These are phyloP conservation scores for Aphodius granarius DNA, from an alignment of 2,888 invertebrate genomes.

Conservation along the genomic window DNA sequence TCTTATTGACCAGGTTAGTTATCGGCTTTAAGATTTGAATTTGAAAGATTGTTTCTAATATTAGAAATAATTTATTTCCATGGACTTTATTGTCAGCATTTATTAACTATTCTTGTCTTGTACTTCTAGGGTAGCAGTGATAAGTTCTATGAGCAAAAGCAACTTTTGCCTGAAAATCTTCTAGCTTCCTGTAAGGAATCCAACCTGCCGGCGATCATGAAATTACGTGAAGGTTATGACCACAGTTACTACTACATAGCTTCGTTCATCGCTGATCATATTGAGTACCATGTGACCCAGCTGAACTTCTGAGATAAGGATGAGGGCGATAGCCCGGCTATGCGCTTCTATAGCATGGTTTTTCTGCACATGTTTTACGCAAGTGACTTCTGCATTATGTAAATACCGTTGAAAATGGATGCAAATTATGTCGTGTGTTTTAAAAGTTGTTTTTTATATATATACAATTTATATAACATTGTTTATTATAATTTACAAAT, in stretches of 20 bases:
- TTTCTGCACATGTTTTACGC: constrained; percentile 2
- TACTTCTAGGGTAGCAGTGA: constrained; percentile 76
- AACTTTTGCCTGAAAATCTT: constrained; percentile 84
- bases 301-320: constrained; percentile 55
- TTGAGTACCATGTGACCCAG: constrained; percentile 84
- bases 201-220: constrained; percentile 69
- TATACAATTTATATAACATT: not conserved
- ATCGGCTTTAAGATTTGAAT: no score
- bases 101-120: not conserved
- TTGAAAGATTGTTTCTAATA: no score
- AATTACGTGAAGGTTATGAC: constrained; percentile 85
- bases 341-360: constrained; percentile 6
- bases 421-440: not conserved
- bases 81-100: not conserved
- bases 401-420: not conserved
- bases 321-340: not conserved
- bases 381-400: not conserved
- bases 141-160: constrained; percentile 72
- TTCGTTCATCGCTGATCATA: constrained; percentile 89
- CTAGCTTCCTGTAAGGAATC: constrained; percentile 70
- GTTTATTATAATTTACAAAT: not conserved
- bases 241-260: constrained; percentile 94
- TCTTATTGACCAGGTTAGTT: constrained; percentile 82
- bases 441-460: constrained; percentile 7
- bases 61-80: no score